Evolutionary conservation across 2,113 vertebrate species (phyloP), one percentile per base, ranked within the genome.

Genomic region (Petromus typicus): DNA sequence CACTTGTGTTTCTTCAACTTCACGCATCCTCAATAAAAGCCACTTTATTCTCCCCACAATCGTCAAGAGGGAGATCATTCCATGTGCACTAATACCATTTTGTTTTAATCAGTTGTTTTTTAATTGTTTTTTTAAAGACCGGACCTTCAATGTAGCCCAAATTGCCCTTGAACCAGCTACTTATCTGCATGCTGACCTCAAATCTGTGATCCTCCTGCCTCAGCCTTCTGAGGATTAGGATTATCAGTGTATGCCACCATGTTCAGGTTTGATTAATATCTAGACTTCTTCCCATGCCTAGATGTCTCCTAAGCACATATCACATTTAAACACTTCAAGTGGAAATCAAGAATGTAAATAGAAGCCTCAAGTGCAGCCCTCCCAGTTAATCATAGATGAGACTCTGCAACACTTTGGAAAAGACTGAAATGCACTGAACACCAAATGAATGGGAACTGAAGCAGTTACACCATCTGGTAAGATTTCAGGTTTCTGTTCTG

Each of bases 21-120:
- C 5, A 40, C 9, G 9, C 51, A 37, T 85, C 18, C 7, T 64
- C 73, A 85, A 40, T 59, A 56, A 91, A 92, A 84, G 2, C 32
- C 20, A 80, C 40, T 17, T 83, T 86, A 54, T 67, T 83, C 56
- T 89, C 57, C 34, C 79, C 40, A 48, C 40, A 84, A 34, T 66
- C 76, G 32, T n/a, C 69, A 18, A 30, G 40, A 14, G 48, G 54
- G 16, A 87, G n/a, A 66, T 59, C 25, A 45, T 73, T 56, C 78
- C 1, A 86, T 13, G 12, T 71, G 22, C 7, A 69, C 34, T 30
- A 5, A 76, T 73, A n/a, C 79, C 76, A 34, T 66, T 93, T 93
- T 86, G 40, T 57, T 91, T 89, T 79, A 71, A 94, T 87, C 66
- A 48, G 20, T 75, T 93, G 84, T 89, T 51, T 10, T 54, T 34